Conservation (phyloP, 2,797 vertebrate genomes). For the Rhabdomys pumilio region DNA sequence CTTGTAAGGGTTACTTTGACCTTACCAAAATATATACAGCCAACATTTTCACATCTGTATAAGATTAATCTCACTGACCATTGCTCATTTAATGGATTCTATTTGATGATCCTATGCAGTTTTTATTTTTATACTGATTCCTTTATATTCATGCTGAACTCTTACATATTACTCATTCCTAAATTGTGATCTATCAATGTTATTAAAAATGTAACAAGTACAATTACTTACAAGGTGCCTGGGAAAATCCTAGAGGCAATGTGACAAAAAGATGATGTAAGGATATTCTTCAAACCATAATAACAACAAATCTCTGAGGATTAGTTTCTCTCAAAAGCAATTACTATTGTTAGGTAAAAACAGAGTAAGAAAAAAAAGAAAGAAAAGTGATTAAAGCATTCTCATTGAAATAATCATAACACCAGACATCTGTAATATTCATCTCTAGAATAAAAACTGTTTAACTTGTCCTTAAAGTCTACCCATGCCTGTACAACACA, state of each 20-base stretch:
- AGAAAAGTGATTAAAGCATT: neutral
- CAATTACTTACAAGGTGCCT: neutral
- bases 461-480: neutral
- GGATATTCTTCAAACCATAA: neutral
- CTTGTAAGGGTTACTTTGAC: neutral
- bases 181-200: neutral
- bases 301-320: neutral
- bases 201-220: neutral
- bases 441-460: neutral
- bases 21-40: neutral
- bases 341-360: neutral
- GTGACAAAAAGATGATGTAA: neutral
- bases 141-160: neutral
- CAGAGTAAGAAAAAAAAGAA: neutral
- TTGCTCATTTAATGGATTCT: neutral
- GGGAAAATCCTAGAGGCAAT: constrained; percentile 1
- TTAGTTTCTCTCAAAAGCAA: neutral
- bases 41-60: neutral
- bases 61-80: neutral
- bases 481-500: neutral
- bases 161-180: neutral
- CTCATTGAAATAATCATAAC: neutral
- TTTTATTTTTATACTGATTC: neutral
- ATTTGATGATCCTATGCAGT: neutral
- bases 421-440: neutral